Base-by-base conservation (phyloP, 1,140 invertebrate species). In the Lucilia cuprina region DNA sequence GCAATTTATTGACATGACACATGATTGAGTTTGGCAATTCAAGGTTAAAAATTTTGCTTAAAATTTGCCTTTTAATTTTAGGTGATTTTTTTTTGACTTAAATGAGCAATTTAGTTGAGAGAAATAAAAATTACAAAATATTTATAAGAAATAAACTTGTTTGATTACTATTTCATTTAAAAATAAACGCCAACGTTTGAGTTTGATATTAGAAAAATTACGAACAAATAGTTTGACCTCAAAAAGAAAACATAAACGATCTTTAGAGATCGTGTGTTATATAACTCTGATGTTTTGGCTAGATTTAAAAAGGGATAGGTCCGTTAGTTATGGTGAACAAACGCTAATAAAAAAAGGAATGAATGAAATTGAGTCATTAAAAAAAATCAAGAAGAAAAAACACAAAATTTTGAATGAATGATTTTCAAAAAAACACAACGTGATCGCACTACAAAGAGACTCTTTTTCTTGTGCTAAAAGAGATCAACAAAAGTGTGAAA, bases 1-100 rank as follows among this genome's bases (percentile, higher is more conserved):
- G 55, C 7, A 60, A 60, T 60, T 60, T 60, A 60, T 60, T 60
- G 55, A 60, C 55, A 60, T 60, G 55, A 60, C 55, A 60, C 55
- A 60, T 60, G 55, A 60, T 60, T 60, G 55, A 60, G 55, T 60
- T 60, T 60, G 55, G 55, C 55, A 60, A 60, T n/a, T 60, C 55
- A 60, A 60, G 55, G 55, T 17, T 17, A 8, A 3, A 41, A 55
- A 55, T n/a, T n/a, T n/a, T 55, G 17, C 13, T 5, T 14, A 14
- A 2, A 60, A 17, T 60, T 60, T 60, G 5, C 17, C 50, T n/a
- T n/a, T 17, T 60, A 12, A 17, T 60, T 60, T 14, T n/a, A 17
- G n/a, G 2, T n/a, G 7, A 7, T 60, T 60, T 60, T 13, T 14
- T 8, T 41, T 8, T 5, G 3, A 41, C 35, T 41, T 41, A 41